phyloP scores from a whole-genome alignment of 2,888 invertebrate genomes.

The Ctena decussata region DNA sequence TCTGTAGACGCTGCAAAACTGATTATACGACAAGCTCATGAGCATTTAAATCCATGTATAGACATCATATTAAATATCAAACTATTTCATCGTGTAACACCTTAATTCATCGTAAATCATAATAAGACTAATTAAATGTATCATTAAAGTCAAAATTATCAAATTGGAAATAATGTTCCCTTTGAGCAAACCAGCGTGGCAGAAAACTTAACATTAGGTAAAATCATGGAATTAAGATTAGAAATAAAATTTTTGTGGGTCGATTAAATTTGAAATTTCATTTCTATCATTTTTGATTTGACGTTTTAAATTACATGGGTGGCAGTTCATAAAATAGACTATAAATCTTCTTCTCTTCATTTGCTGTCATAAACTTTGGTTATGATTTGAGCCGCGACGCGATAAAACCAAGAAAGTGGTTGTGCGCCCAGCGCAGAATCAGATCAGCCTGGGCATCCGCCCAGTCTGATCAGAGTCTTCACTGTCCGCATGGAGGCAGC shows the following conservation, averaged over 20 bases:
- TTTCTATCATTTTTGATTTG: constrained; percentile 5
- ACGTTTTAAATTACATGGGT: constrained; percentile 12
- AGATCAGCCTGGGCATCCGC: too few species aligned
- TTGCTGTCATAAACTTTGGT: neutral
- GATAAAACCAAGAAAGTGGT: too few species aligned
- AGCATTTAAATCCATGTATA: too few species aligned
- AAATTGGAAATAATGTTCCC: neutral
- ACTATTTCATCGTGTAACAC: too few species aligned
- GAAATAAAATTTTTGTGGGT: constrained; percentile 4
- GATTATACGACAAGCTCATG: too few species aligned
- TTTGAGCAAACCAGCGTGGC: neutral
- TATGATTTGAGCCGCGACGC: too few species aligned
- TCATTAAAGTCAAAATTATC: neutral
- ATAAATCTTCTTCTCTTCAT: constrained; percentile 1
- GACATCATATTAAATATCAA: too few species aligned
- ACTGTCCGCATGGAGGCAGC: too few species aligned
- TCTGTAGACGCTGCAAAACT: too few species aligned
- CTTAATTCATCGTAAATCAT: neutral
- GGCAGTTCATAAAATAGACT: neutral
- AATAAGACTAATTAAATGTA: neutral
- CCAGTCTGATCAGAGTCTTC: too few species aligned
- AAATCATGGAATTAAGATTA: constrained; percentile 6
- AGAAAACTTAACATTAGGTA: neutral
- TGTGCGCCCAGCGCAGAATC: too few species aligned
- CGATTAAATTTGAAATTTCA: constrained; percentile 14